Evolutionary conservation across 2,113 vertebrate genomes (phyloP).

Genomic region (Collichthys lucidus): DNA sequence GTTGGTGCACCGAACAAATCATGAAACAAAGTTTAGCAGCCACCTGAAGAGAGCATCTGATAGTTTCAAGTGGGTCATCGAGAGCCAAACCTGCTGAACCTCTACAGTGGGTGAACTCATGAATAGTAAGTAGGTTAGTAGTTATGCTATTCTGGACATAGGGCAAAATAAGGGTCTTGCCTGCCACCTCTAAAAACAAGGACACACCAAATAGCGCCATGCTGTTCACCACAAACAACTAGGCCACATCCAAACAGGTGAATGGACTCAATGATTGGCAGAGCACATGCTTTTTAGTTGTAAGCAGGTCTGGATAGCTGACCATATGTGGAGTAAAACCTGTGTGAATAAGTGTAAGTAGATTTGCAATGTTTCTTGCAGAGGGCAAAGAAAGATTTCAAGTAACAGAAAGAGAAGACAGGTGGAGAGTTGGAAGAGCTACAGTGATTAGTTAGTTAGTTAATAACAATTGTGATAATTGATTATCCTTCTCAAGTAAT

Average conservation of each 20-base stretch:
- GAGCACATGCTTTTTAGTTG: neutral
- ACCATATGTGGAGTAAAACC: conserved; percentile 43
- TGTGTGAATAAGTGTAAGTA: conserved; percentile 37
- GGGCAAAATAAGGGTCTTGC: neutral
- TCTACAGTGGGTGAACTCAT: neutral
- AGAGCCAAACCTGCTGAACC: neutral
- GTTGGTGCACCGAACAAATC: neutral
- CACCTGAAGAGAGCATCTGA: neutral
- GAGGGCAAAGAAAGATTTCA: conserved; percentile 54
- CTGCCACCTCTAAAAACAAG: conserved; percentile 1
- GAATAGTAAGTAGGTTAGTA: neutral
- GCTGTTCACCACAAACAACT: neutral
- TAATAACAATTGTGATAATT: no score
- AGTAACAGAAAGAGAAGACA: conserved; percentile 67
- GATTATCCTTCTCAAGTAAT: no score
- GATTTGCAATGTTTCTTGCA: conserved; percentile 82
- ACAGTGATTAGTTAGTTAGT: no score
- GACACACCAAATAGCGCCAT: neutral
- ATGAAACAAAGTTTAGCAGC: no score
- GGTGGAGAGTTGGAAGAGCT: neutral
- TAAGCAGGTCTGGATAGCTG: neutral
- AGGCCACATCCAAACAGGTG: neutral
- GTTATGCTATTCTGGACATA: neutral
- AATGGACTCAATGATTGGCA: neutral
- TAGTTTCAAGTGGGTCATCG: neutral